Evolutionary conservation across 2,888 invertebrate genomes (phyloP), one percentile per base, ranked within the genome.

Genomic region (Nesidiocoris tenuis): DNA sequence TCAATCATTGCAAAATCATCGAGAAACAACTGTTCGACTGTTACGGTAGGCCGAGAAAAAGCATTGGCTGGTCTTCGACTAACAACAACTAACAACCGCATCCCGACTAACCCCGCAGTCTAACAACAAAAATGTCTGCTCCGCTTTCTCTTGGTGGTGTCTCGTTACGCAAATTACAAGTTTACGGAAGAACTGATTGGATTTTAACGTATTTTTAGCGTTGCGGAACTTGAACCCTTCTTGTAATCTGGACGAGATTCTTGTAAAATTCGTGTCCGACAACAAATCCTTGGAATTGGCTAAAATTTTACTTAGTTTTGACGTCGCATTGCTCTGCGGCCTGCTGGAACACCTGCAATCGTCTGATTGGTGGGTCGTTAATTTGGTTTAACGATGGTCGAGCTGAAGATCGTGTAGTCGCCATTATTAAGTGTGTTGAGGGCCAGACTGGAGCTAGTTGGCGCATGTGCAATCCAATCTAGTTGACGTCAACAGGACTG

Each of bases 1-100:
- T 94, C n/a, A 87, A 90, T 65, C 90, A 96, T 82, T 94, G 95
- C 82, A 88, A 90, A 81, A 88, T 91, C 79, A 90, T 98, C 80
- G 97, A 98, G 84, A 89, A 88, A 82, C 88, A 89, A 81, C 94
- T 91, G 86, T 95, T 79, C 70, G 65, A 77, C 74, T 55, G 68
- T 57, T 66, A 70, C 75, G 67, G 68, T 68, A 72, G 72, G 72
- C 72, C 39, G 17, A 61, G 21, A 61, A 61, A 72, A 39, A n/a
- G 61, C 9, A 72, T 39, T 39, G 61, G 61, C 16, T 72, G 61
- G 61, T 24, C 57, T 39, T 25, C 72, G 56, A 64, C 74, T 65
- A 74, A 74, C 61, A 71, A 24, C 23, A 19, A n/a, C n/a, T n/a
- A n/a, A n/a, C n/a, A n/a, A n/a, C 19, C 19, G 24, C 64, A 25